Percentiles rank a stretch among this genome's conserved stretches.
Conservation (phyloP, 2,888 invertebrate genomes). For the Drosophila basisetae region DNA sequence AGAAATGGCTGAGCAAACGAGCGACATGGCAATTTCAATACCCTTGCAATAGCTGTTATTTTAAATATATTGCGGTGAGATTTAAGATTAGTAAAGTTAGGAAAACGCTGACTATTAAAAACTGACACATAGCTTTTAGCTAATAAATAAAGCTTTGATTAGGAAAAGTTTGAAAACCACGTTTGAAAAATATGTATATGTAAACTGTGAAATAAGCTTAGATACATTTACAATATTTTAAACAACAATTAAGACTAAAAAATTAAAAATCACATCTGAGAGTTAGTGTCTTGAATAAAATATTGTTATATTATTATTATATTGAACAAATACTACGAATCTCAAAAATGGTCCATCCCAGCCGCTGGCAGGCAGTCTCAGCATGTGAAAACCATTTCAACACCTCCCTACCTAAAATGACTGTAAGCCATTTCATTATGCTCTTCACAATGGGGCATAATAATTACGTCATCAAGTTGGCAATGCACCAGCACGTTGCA, state of each 20-base stretch:
- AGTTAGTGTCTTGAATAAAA: too few relatives aligned
- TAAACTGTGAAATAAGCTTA: not conserved
- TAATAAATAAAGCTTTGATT: too few relatives aligned
- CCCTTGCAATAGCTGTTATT: constrained; percentile 14
- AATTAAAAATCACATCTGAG: not conserved
- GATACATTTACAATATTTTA: not conserved
- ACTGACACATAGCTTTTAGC: not conserved
- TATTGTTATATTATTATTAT: too few relatives aligned
- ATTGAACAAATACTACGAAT: not conserved
- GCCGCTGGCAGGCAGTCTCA: constrained; percentile 47
- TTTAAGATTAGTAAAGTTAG: too few relatives aligned
- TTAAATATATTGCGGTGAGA: not conserved
- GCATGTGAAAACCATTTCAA: constrained; percentile 55
- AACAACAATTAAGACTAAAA: not conserved
- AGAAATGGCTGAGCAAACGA: not conserved
- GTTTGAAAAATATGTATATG: not conserved
- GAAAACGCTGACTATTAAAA: not conserved
- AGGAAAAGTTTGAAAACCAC: too few relatives aligned
- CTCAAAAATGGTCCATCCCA: not conserved
- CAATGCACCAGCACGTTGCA: not conserved
- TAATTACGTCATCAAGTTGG: constrained; percentile 12
- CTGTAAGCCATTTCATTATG: constrained; percentile 47
- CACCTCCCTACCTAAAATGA: constrained; percentile 17
- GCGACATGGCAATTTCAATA: constrained; percentile 1
- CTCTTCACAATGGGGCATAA: constrained; percentile 18